Evolutionary conservation across 2,888 invertebrate species (phyloP), one percentile per base, ranked within the genome.

Genomic region (Ornithoptera alexandrae): DNA sequence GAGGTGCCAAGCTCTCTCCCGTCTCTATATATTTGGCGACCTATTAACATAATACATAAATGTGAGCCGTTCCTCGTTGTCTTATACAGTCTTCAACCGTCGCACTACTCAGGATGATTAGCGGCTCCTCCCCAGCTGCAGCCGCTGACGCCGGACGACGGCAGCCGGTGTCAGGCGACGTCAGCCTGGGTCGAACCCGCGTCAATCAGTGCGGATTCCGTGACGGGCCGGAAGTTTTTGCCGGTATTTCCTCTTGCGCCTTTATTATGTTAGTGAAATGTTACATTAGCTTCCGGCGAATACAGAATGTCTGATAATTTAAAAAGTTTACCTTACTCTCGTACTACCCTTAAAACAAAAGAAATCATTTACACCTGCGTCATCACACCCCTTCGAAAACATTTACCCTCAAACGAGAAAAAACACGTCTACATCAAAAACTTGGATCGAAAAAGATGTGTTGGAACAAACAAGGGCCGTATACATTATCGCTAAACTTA

Each of bases 401-500:
- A 30, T 30, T 30, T 30, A 30, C 30, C 30, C 30, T 30, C 30
- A 30, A 30, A 30, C 24, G 24, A 63, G 36, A 20, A 61, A 61
- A 61, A 17, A 61, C 15, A 61, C 15, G 36, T 22, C 36, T 10
- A 65, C 50, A 10, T 12, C 20, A 62, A 18, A 20, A 17, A 58
- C 7, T 42, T 6, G 17, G 15, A 58, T 69, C 24, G 42, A 22
- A 65, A 67, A 67, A 67, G 64, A 66, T 65, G 67, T 67, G 62
- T 74, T 72, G 69, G 70, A 73, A 74, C 73, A 75, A 73, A 74
- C 72, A 69, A 71, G 71, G 75, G 73, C 74, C 74, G 78, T 77
- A 73, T 76, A 72, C 75, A 77, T 78, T 77, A 78, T 76, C 75
- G 72, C 72, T 73, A 75, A 71, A 74, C 71, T 72, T 73, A 75